A percentile compares a stretch with the other conserved stretches of the same genome.
These are phyloP conservation scores for Apotomis turbidana DNA, from an alignment of 2,888 invertebrate species.

Conservation along the genomic window DNA sequence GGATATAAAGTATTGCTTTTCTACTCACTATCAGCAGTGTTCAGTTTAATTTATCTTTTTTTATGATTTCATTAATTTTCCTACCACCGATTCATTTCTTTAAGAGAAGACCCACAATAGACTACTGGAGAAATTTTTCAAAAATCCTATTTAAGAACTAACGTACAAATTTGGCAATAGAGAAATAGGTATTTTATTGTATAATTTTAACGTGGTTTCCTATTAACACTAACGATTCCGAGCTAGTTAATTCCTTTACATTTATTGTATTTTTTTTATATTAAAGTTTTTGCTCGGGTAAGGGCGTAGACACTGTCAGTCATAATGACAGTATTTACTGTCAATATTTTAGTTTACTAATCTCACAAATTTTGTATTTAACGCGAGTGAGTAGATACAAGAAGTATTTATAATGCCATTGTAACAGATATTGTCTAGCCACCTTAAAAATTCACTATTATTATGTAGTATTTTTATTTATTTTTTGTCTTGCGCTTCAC, in stretches of 20 bases:
- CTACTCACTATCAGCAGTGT: conserved; percentile 76
- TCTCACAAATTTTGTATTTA: no score
- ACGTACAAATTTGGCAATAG: conserved; percentile 78
- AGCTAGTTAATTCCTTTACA: conserved; percentile 75
- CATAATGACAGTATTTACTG: conserved; percentile 20
- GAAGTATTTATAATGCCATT: conserved; percentile 4
- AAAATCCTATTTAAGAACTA: conserved; percentile 70
- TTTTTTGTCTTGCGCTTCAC: conserved; percentile 1
- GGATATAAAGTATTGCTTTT: conserved; percentile 74
- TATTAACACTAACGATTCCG: conserved; percentile 66
- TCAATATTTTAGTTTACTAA: no score
- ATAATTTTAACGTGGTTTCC: conserved; percentile 68
- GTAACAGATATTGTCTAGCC: conserved; percentile 29
- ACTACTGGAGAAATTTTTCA: conserved; percentile 74
- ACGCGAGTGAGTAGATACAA: neutral
- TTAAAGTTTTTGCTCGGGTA: neutral
- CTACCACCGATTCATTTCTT: conserved; percentile 60
- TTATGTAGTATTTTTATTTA: neutral
- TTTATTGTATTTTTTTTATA: conserved; percentile 58
- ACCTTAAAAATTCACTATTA: conserved; percentile 8
- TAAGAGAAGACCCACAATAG: conserved; percentile 68
- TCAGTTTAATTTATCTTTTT: conserved; percentile 57
- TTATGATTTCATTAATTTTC: conserved; percentile 56
- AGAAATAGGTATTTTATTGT: conserved; percentile 65
- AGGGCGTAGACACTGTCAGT: conserved; percentile 29